Conservation (phyloP, 64 coral and sea anemone species). For the Hydrozoanthus tunicans region DNA sequence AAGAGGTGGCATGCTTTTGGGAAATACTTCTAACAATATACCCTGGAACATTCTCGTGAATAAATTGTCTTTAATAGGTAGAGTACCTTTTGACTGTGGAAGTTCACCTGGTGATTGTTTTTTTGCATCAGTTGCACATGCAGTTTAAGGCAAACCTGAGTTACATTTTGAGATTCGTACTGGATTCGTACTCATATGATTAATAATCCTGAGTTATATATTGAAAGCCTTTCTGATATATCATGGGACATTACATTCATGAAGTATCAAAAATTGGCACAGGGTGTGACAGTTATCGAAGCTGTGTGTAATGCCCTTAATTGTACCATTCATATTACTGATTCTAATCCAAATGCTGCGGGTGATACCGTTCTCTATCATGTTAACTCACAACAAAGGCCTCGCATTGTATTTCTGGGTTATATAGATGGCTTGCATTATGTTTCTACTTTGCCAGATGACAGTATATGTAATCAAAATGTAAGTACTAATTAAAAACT, state of each 20-base stretch:
- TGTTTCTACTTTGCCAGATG: slow-evolving; percentile 57
- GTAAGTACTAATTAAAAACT: not conserved
- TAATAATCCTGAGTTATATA: slow-evolving; percentile 58
- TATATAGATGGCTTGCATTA: slow-evolving; percentile 50
- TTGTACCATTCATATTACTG: slow-evolving; percentile 56
- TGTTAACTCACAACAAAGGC: slow-evolving; percentile 28
- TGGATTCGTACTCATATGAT: slow-evolving; percentile 50
- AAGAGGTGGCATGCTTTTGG: slow-evolving; percentile 47
- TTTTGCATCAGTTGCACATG: slow-evolving; percentile 61
- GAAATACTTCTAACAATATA: slow-evolving; percentile 24
- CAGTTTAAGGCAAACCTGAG: slow-evolving; percentile 51
- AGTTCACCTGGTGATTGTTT: slow-evolving; percentile 60
- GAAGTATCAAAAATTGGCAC: slow-evolving; percentile 57
- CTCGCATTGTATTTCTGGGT: slow-evolving; percentile 28
- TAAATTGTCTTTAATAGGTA: slow-evolving; percentile 56
- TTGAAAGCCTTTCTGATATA: slow-evolving; percentile 55
- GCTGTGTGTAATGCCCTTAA: slow-evolving; percentile 48
- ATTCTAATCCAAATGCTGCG: slow-evolving; percentile 55
- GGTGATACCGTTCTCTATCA: slow-evolving; percentile 18
- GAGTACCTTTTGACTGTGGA: slow-evolving; percentile 49
- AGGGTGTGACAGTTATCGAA: slow-evolving; percentile 58
- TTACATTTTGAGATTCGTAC: slow-evolving; percentile 57
- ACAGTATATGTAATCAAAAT: slow-evolving; percentile 31
- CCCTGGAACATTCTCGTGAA: slow-evolving; percentile 38
- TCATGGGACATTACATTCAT: slow-evolving; percentile 50